These are phyloP conservation scores for Anastrepha ludens DNA, from an alignment of 1,140 invertebrate species.

Conservation along the genomic window DNA sequence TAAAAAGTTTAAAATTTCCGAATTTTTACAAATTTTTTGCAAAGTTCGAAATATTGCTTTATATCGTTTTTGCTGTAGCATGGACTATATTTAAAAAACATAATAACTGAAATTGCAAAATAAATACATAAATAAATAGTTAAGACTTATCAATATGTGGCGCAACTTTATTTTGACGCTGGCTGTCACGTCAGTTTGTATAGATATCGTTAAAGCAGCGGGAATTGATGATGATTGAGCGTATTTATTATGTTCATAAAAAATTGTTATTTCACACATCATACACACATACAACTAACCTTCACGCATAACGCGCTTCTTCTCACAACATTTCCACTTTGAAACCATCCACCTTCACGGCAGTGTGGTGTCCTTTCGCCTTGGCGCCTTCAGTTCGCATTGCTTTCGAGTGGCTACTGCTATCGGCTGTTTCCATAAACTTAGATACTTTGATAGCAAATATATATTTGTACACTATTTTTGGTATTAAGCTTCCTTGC, in stretches of 20 bases:
- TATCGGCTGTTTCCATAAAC: neutral
- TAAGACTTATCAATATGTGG: no score
- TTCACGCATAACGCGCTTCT: neutral
- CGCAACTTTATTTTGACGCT: no score
- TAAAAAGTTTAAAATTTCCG: no score
- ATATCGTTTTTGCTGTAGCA: no score
- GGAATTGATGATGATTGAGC: constrained; percentile 42
- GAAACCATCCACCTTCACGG: neutral
- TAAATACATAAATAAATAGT: no score
- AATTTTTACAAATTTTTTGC: no score
- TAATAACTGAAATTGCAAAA: no score
- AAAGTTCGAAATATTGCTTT: no score
- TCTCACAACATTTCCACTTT: neutral
- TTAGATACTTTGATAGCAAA: neutral
- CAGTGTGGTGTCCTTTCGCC: neutral
- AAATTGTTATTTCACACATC: neutral
- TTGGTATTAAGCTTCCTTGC: neutral
- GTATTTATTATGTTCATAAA: constrained; percentile 12
- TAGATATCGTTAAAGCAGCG: neutral
- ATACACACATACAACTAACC: neutral
- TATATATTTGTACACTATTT: neutral
- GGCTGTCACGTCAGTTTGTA: no score
- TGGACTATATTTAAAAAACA: no score
- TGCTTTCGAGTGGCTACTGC: neutral
- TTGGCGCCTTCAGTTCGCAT: neutral